phyloP scores from a whole-genome alignment of 2,113 vertebrate species.

The Heloderma charlesbogerti region DNA sequence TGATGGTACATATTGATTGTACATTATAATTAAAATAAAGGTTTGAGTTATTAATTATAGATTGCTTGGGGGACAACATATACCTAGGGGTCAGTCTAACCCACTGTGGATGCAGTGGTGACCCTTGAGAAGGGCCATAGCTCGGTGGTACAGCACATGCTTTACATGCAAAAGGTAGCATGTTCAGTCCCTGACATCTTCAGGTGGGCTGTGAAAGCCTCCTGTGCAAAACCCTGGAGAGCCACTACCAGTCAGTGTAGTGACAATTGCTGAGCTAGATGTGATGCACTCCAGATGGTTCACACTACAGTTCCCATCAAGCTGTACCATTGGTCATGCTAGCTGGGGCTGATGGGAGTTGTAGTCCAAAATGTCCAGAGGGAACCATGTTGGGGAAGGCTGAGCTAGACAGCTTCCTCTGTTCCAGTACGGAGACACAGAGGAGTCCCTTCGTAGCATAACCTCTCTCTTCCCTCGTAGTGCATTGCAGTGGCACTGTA shows the following conservation, averaged over 20 bases:
- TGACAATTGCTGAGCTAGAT: neutral
- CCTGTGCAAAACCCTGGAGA: neutral
- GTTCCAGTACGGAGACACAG: too few species aligned
- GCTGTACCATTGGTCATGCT: too few species aligned
- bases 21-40: conserved; percentile 45
- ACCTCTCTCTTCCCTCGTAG: too few species aligned
- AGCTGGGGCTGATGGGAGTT: too few species aligned
- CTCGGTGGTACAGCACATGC: neutral
- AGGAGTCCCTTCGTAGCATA: too few species aligned
- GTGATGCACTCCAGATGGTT: too few species aligned
- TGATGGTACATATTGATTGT: conserved; percentile 42
- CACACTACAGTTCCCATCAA: too few species aligned
- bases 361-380: too few species aligned
- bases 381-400: too few species aligned
- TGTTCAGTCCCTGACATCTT: neutral
- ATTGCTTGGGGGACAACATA: conserved; percentile 28
- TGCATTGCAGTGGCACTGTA: too few species aligned
- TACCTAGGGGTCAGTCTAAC: neutral
- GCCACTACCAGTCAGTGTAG: neutral
- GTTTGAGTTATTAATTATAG: conserved; percentile 14
- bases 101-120: too few species aligned
- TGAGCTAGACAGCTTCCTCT: too few species aligned
- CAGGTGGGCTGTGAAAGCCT: neutral
- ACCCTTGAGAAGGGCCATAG: neutral
- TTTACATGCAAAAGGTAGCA: neutral